Percentiles rank a stretch among this genome's conserved stretches.
These are phyloP conservation scores for Halichoeres trimaculatus DNA, from an alignment of 2,113 vertebrate species.

Conservation along the genomic window DNA sequence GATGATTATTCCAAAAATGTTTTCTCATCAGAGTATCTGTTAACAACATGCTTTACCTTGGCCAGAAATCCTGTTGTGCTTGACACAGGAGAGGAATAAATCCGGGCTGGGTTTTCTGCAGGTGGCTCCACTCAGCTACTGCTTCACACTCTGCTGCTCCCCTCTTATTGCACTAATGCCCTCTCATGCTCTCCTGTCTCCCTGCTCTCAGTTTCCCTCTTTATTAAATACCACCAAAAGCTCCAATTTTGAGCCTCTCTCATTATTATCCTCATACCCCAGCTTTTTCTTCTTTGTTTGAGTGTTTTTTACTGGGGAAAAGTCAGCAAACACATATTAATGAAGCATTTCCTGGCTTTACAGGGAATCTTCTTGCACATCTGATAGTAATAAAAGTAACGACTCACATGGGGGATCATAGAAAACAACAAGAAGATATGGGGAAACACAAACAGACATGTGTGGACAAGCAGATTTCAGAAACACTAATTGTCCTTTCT, in stretches of 20 bases:
- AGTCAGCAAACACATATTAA: not conserved
- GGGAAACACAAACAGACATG: conserved; percentile 1
- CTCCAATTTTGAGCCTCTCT: conserved; percentile 9
- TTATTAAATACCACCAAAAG: not conserved
- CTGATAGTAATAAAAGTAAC: not conserved
- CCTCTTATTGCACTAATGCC: conserved; percentile 55
- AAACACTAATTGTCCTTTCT: conserved; percentile 10
- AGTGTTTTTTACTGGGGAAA: not conserved
- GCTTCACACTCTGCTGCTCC: conserved; percentile 63
- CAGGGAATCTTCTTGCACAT: conserved; percentile 1
- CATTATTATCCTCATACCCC: not conserved
- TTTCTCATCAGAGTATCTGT: conserved; percentile 12
- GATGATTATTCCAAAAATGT: not conserved
- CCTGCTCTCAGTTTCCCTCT: not conserved
- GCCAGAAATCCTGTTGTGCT: conserved; percentile 21
- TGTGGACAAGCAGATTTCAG: conserved; percentile 6
- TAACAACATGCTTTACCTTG: not conserved
- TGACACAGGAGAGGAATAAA: conserved; percentile 49
- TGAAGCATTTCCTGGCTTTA: not conserved
- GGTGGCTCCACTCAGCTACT: conserved; percentile 68
- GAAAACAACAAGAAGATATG: not conserved
- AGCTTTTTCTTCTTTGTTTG: conserved; percentile 11
- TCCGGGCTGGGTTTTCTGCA: conserved; percentile 62
- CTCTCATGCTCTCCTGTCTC: conserved; percentile 35
- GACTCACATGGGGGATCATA: not conserved